Conservation (phyloP, 2,888 invertebrate genomes). For the Rhyacophila evoluta region DNA sequence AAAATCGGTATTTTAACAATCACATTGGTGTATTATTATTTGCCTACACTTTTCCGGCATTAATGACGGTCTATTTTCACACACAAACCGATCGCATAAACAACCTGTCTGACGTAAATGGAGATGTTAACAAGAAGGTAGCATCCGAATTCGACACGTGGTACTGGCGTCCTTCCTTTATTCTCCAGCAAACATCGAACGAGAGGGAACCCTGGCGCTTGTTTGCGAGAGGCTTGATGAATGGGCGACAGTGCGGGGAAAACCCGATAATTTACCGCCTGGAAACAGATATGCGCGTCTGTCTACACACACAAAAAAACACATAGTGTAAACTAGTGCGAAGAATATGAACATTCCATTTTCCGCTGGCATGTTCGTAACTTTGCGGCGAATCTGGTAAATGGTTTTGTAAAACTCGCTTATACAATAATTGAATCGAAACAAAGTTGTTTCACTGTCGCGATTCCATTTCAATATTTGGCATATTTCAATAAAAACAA, state of each 20-base stretch:
- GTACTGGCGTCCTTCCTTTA: constrained; percentile 42
- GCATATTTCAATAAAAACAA: no score
- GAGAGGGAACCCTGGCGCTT: constrained; percentile 11
- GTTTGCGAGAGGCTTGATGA: constrained; percentile 48
- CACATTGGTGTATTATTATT: neutral
- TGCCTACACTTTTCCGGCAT: constrained; percentile 7
- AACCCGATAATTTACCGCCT: constrained; percentile 52
- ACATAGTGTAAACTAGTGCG: constrained; percentile 16
- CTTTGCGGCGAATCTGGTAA: neutral
- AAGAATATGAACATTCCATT: constrained; percentile 11
- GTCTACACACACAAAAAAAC: constrained; percentile 45
- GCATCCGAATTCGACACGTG: constrained; percentile 49
- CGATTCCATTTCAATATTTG: no score
- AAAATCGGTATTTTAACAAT: constrained; percentile 6
- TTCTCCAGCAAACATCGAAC: constrained; percentile 12
- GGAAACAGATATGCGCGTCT: constrained; percentile 49
- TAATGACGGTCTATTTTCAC: constrained; percentile 42
- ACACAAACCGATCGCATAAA: constrained; percentile 37
- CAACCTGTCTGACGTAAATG: constrained; percentile 50
- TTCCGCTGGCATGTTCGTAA: neutral
- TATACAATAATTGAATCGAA: no score
- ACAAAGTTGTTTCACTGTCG: no score
- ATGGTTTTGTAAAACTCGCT: no score
- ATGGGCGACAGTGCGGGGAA: constrained; percentile 48
- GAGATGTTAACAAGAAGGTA: constrained; percentile 52